Evolutionary conservation across 2,888 invertebrate genomes (phyloP).

Genomic region (Synergus umbraculus): DNA sequence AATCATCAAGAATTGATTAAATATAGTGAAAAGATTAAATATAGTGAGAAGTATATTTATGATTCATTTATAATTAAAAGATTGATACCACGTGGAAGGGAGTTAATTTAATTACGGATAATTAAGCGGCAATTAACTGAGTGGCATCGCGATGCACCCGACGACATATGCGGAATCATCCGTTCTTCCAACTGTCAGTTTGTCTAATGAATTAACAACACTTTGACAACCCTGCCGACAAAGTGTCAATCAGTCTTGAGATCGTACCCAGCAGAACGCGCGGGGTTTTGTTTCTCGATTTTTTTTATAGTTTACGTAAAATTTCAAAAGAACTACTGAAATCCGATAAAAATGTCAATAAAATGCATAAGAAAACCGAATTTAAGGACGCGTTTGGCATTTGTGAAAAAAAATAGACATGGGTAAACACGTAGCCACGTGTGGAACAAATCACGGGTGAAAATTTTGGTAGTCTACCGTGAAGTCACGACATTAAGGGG

Average conservation of each 20-base stretch:
- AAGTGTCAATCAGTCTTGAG: constrained; percentile 43
- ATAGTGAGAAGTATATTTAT: too few relatives aligned
- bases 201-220: constrained; percentile 61
- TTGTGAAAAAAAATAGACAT: not conserved
- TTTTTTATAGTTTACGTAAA: too few relatives aligned
- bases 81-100: constrained; percentile 53
- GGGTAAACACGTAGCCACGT: not conserved
- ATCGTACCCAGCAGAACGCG: not conserved
- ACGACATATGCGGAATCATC: constrained; percentile 51
- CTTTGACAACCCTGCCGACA: constrained; percentile 50
- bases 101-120: constrained; percentile 72
- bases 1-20: too few relatives aligned
- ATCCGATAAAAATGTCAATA: too few relatives aligned
- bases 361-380: not conserved
- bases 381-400: not conserved
- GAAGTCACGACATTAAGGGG: constrained; percentile 53
- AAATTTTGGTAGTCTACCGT: constrained; percentile 55
- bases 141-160: constrained; percentile 53
- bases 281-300: not conserved
- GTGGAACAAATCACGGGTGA: constrained; percentile 44
- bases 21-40: too few relatives aligned
- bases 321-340: too few relatives aligned
- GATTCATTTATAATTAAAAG: not conserved
- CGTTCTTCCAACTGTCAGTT: constrained; percentile 43
- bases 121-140: constrained; percentile 73